phyloP scores from a whole-genome alignment of 2,797 vertebrate species.

The Pantherophis vulpinus region DNA sequence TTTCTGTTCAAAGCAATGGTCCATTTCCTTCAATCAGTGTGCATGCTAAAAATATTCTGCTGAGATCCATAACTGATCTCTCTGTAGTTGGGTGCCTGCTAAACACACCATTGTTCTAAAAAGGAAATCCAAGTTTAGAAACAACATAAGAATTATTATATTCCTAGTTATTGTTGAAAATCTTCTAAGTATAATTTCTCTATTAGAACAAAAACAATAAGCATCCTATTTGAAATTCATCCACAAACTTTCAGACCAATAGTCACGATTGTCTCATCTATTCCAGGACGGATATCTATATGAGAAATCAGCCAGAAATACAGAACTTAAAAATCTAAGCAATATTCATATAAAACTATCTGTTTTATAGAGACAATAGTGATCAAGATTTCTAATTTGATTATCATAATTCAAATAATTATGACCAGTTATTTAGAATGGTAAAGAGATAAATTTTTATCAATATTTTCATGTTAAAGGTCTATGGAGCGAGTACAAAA shows the following conservation, averaged over 20 bases:
- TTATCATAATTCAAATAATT: neutral
- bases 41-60: conserved; percentile 25
- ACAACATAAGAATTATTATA: neutral
- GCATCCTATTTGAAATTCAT: conserved; percentile 10
- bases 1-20: conserved; percentile 35
- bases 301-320: neutral
- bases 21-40: conserved; percentile 26
- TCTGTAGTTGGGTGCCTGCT: neutral
- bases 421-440: neutral
- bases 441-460: neutral
- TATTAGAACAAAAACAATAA: neutral
- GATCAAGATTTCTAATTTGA: neutral
- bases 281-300: neutral
- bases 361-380: neutral
- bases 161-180: neutral
- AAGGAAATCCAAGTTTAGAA: conserved; percentile 30
- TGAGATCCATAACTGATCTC: conserved; percentile 35
- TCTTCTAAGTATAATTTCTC: conserved; percentile 3
- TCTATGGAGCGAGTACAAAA: neutral
- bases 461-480: neutral
- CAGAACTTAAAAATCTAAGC: neutral
- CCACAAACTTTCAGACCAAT: neutral
- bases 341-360: neutral
- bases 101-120: neutral
- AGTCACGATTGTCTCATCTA: neutral